Evolutionary conservation across 2,797 vertebrate species (phyloP), one percentile per base, ranked within the genome.

Genomic region (Phalanger gymnotis): DNA sequence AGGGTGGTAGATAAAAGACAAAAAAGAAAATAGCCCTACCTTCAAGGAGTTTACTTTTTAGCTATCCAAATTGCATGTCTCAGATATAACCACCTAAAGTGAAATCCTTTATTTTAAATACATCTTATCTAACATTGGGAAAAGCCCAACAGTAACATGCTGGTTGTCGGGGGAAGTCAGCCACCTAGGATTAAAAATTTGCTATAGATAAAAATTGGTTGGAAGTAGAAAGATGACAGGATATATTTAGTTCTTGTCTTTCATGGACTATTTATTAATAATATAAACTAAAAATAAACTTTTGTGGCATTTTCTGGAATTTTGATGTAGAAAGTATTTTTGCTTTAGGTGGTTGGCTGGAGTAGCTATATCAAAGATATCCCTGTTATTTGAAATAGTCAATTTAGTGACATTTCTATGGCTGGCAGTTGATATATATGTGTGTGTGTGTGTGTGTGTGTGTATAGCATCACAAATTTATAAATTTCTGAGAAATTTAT

Each of bases 81-180:
- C 73, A 94, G 22, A 87, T 51, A 87, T 51, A 4, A 87, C 10
- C 25, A 51, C 40, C 40, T 27, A 51, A 27, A 51, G 73, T 47
- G 22, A 51, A 93, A 95, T 95, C 53, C 61, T 96, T n/a, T 40
- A 96, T 93, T 97, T 96, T 52, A 95, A 91, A 95, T 57, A 92
- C 19, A 87, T 87, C 73, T 94, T 54, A 89, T 53, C 13, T 92
- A 94, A 93, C 92, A 54, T 91, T 91, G 93, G 94, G 91, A 94
- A 95, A 90, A 54, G 89, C 53, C 81, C 90, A 94, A 93, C 11
- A 54, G 40, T 28, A 27, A 51, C 53, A 47, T 27, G 0, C 22
- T 56, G 30, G 27, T 51, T 40, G n/a, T 40, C n/a, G 28, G 66
- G 5, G 27, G 61, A n/a, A 19, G 25, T 16, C 90, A 57, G 25